Evolutionary conservation across 1,140 invertebrate genomes (phyloP).

Genomic region (Coenobita brevimanus): DNA sequence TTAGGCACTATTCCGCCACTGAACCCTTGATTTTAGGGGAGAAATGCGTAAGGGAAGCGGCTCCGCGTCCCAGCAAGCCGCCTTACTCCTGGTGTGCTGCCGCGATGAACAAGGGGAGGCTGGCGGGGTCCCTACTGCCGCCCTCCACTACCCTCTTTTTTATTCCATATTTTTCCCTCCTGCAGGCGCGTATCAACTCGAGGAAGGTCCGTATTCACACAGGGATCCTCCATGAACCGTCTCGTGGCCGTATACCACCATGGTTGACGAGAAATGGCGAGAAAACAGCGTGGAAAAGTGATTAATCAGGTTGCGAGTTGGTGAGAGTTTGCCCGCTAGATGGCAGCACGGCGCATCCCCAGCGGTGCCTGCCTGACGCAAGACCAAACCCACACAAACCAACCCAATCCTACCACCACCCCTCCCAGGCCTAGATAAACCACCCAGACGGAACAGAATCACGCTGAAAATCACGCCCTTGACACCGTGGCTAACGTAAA

Average conservation of each 20-base stretch:
- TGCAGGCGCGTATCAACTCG: not conserved
- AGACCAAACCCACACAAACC: not conserved
- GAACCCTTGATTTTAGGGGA: conserved; percentile 48
- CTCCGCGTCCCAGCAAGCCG: conserved; percentile 44
- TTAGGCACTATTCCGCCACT: conserved; percentile 55
- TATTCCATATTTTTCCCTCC: conserved; percentile 58
- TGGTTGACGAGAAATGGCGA: conserved; percentile 42
- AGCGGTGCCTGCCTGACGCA: conserved; percentile 35
- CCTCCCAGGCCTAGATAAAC: too few relatives aligned
- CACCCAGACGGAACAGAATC: not conserved
- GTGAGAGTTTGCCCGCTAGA: conserved; percentile 46
- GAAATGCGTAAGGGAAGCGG: conserved; percentile 57
- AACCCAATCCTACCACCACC: too few relatives aligned
- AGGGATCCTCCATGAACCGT: conserved; percentile 23
- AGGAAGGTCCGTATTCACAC: not conserved
- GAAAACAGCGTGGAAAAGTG: conserved; percentile 60
- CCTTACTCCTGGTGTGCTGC: conserved; percentile 46
- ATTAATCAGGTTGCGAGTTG: conserved; percentile 57
- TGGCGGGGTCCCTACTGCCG: conserved; percentile 45
- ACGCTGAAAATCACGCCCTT: too few relatives aligned
- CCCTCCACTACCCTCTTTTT: conserved; percentile 54
- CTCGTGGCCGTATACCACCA: conserved; percentile 14
- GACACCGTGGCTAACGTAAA: too few relatives aligned
- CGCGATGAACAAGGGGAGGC: conserved; percentile 59
- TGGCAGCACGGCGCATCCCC: conserved; percentile 57